These are phyloP conservation scores for Ischnus inquisitorius DNA, from an alignment of 2,888 invertebrate genomes.

Conservation along the genomic window DNA sequence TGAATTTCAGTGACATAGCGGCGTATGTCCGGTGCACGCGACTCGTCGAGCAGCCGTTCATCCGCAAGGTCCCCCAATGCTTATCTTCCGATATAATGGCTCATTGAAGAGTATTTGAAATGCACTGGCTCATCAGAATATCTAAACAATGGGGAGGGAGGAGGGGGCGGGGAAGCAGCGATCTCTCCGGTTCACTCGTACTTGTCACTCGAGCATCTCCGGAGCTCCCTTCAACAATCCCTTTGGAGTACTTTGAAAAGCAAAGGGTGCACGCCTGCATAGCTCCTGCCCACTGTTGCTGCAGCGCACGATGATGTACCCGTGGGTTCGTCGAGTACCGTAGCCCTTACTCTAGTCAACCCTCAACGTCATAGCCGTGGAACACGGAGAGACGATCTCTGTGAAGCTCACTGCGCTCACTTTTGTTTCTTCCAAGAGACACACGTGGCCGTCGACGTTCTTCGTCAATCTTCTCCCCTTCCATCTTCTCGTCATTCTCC, in stretches of 20 bases:
- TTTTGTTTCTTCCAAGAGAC: slow-evolving; percentile 61
- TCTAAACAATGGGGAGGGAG: slow-evolving; percentile 80
- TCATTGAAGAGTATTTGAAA: slow-evolving; percentile 79
- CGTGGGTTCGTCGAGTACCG: slow-evolving; percentile 72
- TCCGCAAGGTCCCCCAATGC: slow-evolving; percentile 47
- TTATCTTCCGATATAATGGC: slow-evolving; percentile 75
- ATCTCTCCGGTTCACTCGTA: slow-evolving; percentile 42
- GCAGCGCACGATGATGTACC: slow-evolving; percentile 41
- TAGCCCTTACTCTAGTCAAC: slow-evolving; percentile 77
- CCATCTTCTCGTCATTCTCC: slow-evolving; percentile 25
- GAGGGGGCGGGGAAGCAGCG: slow-evolving; percentile 45
- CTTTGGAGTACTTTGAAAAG: slow-evolving; percentile 72
- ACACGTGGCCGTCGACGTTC: slow-evolving; percentile 37
- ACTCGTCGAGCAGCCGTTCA: slow-evolving; percentile 33
- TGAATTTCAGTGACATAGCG: neutral
- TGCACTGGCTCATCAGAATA: slow-evolving; percentile 82
- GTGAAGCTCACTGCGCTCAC: slow-evolving; percentile 48
- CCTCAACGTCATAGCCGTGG: slow-evolving; percentile 76
- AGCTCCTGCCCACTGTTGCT: slow-evolving; percentile 39
- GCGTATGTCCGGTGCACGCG: neutral
- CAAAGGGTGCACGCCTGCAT: slow-evolving; percentile 66
- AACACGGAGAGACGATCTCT: slow-evolving; percentile 58
- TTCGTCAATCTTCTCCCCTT: slow-evolving; percentile 14
- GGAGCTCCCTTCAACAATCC: slow-evolving; percentile 60
- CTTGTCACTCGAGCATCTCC: slow-evolving; percentile 62